Evolutionary conservation across 2,888 invertebrate species (phyloP).

Genomic region (Clunio marinus): DNA sequence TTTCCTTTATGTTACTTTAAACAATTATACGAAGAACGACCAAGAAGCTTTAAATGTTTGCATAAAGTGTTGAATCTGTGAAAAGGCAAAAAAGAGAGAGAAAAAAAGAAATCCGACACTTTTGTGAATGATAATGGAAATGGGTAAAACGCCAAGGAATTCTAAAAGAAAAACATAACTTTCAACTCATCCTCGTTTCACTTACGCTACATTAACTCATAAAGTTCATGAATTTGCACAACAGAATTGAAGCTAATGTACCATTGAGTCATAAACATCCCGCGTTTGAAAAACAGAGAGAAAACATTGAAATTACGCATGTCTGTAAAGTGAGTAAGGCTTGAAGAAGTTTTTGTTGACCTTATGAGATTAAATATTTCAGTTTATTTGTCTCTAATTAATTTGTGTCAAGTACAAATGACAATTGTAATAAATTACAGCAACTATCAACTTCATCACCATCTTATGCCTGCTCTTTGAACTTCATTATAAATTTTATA

Average conservation of each 20-base stretch:
- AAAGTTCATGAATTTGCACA: background rate
- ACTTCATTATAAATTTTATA: too few species aligned
- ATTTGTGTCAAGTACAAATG: conserved; percentile 11
- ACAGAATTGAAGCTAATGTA: background rate
- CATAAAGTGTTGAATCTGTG: too few species aligned
- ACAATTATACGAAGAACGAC: too few species aligned
- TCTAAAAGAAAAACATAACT: background rate
- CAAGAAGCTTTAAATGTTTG: too few species aligned
- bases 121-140: too few species aligned
- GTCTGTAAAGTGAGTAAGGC: background rate
- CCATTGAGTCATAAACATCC: background rate
- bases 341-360: background rate
- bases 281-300: background rate
- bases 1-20: too few species aligned
- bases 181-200: background rate
- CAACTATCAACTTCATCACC: too few species aligned
- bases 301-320: background rate
- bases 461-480: too few species aligned
- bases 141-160: background rate
- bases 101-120: too few species aligned
- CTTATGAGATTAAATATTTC: too few species aligned
- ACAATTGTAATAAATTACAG: background rate
- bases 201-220: background rate
- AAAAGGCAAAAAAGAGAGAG: too few species aligned
- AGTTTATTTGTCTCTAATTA: too few species aligned